Percentiles rank a stretch among this genome's conserved stretches.
phyloP scores from a whole-genome alignment of 2,113 vertebrate genomes.

The Salvelinus alpinus region DNA sequence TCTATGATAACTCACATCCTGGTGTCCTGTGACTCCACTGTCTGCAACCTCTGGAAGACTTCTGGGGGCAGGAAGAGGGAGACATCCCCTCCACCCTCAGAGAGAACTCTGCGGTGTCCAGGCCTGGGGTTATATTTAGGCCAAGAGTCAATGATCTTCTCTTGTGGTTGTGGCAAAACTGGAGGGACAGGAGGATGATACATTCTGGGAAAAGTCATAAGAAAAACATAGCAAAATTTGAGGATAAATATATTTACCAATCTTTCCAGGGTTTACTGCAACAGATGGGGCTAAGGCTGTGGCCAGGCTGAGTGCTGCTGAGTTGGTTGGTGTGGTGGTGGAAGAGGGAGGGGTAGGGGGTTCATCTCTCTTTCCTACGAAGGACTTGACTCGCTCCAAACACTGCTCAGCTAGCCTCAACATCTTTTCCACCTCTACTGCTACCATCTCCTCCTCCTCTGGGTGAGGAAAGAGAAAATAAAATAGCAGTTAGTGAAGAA shows the following conservation, averaged over 20 bases:
- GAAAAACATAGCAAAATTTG: conserved; percentile 2
- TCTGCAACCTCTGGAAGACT: conserved; percentile 88
- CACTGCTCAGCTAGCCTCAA: conserved; percentile 91
- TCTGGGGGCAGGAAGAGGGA: conserved; percentile 85
- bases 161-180: conserved; percentile 19
- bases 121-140: conserved; percentile 14
- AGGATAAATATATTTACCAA: conserved; percentile 14
- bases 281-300: neutral
- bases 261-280: neutral
- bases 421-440: conserved; percentile 84
- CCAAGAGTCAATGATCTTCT: conserved; percentile 20
- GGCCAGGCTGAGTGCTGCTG: conserved; percentile 1
- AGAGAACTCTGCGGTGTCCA: conserved; percentile 75
- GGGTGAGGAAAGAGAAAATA: conserved; percentile 15
- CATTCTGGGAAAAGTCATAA: conserved; percentile 2
- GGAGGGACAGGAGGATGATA: neutral
- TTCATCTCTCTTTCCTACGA: conserved; percentile 60
- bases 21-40: conserved; percentile 67
- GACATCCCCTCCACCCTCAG: conserved; percentile 77
- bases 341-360: neutral
- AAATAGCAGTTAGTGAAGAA: neutral
- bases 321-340: conserved; percentile 18
- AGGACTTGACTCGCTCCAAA: conserved; percentile 88
- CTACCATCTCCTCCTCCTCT: conserved; percentile 64
- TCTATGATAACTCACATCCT: conserved; percentile 66